A percentile compares a stretch with the other conserved stretches of the same genome.
phyloP scores from a whole-genome alignment of 2,888 invertebrate species.

The Cephus nigrinus region DNA sequence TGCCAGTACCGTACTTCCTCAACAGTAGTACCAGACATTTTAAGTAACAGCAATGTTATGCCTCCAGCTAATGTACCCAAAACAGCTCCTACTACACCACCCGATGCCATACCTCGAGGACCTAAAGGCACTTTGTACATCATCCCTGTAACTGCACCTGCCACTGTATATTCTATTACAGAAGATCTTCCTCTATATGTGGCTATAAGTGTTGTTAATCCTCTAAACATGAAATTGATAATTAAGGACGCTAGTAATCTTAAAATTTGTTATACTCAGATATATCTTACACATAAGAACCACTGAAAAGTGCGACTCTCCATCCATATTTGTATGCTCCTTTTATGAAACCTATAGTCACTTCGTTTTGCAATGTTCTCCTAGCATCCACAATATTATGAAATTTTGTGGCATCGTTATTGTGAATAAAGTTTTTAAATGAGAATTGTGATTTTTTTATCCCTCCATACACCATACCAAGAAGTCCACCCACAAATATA shows the following conservation, averaged over 20 bases:
- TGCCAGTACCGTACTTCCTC: slow-evolving; percentile 74
- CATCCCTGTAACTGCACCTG: slow-evolving; percentile 75
- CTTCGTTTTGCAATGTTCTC: slow-evolving; percentile 78
- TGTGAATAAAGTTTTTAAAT: slow-evolving; percentile 77
- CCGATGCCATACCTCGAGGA: slow-evolving; percentile 75
- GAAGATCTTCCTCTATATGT: slow-evolving; percentile 77
- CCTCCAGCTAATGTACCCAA: slow-evolving; percentile 74
- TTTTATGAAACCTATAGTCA: slow-evolving; percentile 76
- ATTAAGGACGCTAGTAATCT: no score
- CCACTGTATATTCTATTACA: slow-evolving; percentile 74
- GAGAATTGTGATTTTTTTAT: slow-evolving; percentile 71
- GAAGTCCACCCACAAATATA: slow-evolving; percentile 70
- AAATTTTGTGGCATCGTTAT: slow-evolving; percentile 80
- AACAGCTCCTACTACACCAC: slow-evolving; percentile 73
- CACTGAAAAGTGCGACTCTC: slow-evolving; percentile 76
- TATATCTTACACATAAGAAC: slow-evolving; percentile 78
- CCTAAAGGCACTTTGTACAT: slow-evolving; percentile 78
- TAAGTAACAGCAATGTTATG: slow-evolving; percentile 69
- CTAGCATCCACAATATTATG: slow-evolving; percentile 76
- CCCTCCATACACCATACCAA: slow-evolving; percentile 77
- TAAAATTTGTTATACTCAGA: slow-evolving; percentile 67
- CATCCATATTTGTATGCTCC: slow-evolving; percentile 80
- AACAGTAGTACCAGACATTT: slow-evolving; percentile 73
- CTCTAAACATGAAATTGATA: no score
- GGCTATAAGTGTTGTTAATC: slow-evolving; percentile 70